Evolutionary conservation across 2,888 invertebrate genomes (phyloP), one percentile per base, ranked within the genome.

Genomic region (Pandemis cinnamomeana): DNA sequence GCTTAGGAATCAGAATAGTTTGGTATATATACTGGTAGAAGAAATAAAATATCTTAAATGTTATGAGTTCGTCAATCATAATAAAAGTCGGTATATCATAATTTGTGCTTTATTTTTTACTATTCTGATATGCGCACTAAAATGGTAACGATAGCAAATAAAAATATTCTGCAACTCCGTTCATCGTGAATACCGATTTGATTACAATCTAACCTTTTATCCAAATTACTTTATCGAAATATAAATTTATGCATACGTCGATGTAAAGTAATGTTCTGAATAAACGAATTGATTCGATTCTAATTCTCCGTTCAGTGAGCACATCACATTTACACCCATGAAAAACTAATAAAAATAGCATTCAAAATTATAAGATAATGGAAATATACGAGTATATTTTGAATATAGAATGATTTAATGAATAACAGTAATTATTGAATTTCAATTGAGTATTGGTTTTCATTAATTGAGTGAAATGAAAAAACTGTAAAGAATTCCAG

Each of bases 241-340:
- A 42, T 13, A 41, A 44, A 62, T 67, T 13, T n/a, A 72, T 51
- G 42, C 20, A 46, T 51, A 20, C 44, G 11, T 44, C 62, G 62
- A 68, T 68, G 41, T 48, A 41, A 68, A 55, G 62, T 55, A 55
- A 41, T 41, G 62, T 41, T 66, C 51, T 66, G 66, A 15, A 41
- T 58, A 66, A 41, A 60, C 10, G 41, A 64, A 58, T 64, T 68
- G 72, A 62, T 68, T 55, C 15, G 62, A 68, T 48, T 68, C 68
- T 48, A 41, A 63, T 72, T 72, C 58, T 20, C 20, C 46, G 7
- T n/a, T 55, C 0, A 36, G 51, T 55, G 20, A 42, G 8, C 36
- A 20, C 5, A 62, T 62, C 27, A 15, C 53, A 67, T 4, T 72
- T 62, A 72, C 42, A 20, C 48, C 7, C 58, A 63, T 55, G 41